Percentiles rank a stretch among this genome's conserved stretches.
Evolutionary conservation across 92 coral and sea anemone species (phyloP).

Genomic region (Zoanthus solanderi): DNA sequence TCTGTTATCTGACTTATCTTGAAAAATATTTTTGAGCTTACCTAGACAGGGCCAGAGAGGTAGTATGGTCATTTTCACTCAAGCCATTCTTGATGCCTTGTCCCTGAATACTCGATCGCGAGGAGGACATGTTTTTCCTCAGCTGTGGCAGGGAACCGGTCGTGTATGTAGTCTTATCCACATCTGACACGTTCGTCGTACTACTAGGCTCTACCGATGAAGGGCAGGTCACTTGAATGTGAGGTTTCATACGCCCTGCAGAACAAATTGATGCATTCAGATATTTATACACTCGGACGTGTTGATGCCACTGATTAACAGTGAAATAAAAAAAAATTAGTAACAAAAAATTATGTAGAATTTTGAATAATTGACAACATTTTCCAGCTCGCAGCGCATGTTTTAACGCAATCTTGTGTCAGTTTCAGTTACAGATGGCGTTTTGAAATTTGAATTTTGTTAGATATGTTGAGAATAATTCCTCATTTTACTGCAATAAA

Average conservation of each 20-base stretch:
- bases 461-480: too few species aligned
- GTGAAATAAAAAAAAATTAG: too few species aligned
- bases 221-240: conserved; percentile 34
- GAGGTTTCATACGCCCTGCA: conserved; percentile 25
- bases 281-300: not conserved
- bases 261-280: not conserved
- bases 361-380: too few species aligned
- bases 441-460: too few species aligned
- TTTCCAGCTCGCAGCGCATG: too few species aligned
- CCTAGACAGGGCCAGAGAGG: conserved; percentile 35
- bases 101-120: conserved; percentile 36
- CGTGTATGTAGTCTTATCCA: not conserved
- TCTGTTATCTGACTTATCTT: too few species aligned
- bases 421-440: too few species aligned
- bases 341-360: too few species aligned
- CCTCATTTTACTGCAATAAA: too few species aligned
- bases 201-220: conserved; percentile 35
- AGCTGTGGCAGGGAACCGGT: not conserved
- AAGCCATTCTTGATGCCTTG: conserved; percentile 9
- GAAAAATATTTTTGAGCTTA: not conserved
- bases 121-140: conserved; percentile 9
- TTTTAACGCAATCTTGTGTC: too few species aligned
- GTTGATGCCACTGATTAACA: too few species aligned
- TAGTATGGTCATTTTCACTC: conserved; percentile 24
- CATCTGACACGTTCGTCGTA: not conserved